Evolutionary conservation across 2,113 vertebrate species (phyloP), one percentile per base, ranked within the genome.

Genomic region (Larimichthys polyactis): DNA sequence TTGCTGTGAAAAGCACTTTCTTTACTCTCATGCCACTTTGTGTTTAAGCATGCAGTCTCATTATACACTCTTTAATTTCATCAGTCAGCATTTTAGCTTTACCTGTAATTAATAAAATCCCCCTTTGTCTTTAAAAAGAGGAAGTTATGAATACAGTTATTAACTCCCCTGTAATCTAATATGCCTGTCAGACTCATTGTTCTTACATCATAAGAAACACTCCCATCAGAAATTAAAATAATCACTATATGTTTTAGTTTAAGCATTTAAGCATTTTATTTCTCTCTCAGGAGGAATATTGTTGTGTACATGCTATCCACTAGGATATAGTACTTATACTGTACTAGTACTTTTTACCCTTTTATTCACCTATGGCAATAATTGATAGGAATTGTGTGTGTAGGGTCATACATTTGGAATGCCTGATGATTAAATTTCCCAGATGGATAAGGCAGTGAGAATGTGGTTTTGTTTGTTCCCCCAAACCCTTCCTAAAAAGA

Each of bases 1-100:
- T 24, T 69, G 77, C 83, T 78, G 58, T 52, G 58, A 66, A 87
- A 79, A 78, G 87, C 83, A 87, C 46, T 89, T 86, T 85, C 59
- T 85, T 63, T 44, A 11, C 62, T 72, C 22, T 40, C 32, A 54
- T 74, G 59, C 76, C 59, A 59, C 62, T 83, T 77, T 79, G 20
- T 68, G 27, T 48, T 71, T 69, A 27, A 60, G 32, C 40, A 27
- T 70, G 36, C 44, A 80, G 29, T 78, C 40, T 72, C 58, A 73
- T 78, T 77, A 52, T 20, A 59, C 60, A 29, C 24, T 65, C 71
- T 78, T n/a, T 36, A 71, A 71, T 89, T 84, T 32, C 12, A 75
- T 63, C 32, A 55, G 73, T 75, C 73, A 87, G 52, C 67, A 24
- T 75, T 84, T 74, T 51, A 64, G 16, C 29, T 74, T 67, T 29